phyloP scores from a whole-genome alignment of 1,140 invertebrate species.

The Elymnias hypermnestra region DNA sequence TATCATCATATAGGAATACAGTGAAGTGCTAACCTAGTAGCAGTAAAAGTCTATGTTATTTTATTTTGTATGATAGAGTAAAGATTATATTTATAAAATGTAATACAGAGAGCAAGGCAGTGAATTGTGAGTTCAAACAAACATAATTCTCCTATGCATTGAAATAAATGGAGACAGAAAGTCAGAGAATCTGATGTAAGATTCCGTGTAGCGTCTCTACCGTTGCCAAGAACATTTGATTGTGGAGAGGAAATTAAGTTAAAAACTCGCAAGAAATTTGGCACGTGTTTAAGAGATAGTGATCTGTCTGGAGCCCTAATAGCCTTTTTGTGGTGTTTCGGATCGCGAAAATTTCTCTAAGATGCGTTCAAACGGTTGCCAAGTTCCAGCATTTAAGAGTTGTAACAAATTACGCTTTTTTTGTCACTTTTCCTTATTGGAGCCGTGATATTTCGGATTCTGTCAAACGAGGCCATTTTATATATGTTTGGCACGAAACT shows the following conservation, averaged over 20 bases:
- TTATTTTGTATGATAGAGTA: no score
- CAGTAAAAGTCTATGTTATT: no score
- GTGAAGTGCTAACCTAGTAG: no score
- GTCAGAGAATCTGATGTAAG: conserved; percentile 3
- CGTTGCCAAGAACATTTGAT: conserved; percentile 16
- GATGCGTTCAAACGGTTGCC: conserved; percentile 11
- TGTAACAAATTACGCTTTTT: conserved; percentile 1
- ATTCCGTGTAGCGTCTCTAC: conserved; percentile 1
- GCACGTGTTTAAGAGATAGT: conserved; percentile 18
- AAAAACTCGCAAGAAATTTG: conserved; percentile 22
- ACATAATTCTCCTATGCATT: no score
- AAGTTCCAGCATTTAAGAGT: conserved; percentile 5
- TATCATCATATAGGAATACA: no score
- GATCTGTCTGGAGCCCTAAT: conserved; percentile 14
- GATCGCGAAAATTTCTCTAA: conserved; percentile 10
- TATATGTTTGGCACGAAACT: not conserved
- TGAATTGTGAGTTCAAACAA: no score
- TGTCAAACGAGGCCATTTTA: not conserved
- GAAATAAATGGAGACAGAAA: not conserved
- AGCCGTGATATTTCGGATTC: not conserved
- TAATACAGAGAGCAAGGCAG: no score
- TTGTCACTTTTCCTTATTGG: not conserved
- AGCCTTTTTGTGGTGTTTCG: conserved; percentile 18
- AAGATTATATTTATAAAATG: no score
- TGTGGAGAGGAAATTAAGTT: conserved; percentile 20